A percentile compares a stretch with the other conserved stretches of the same genome.
These are phyloP conservation scores for Labeo calbasu DNA, from an alignment of 2,797 vertebrate genomes.

Conservation along the genomic window DNA sequence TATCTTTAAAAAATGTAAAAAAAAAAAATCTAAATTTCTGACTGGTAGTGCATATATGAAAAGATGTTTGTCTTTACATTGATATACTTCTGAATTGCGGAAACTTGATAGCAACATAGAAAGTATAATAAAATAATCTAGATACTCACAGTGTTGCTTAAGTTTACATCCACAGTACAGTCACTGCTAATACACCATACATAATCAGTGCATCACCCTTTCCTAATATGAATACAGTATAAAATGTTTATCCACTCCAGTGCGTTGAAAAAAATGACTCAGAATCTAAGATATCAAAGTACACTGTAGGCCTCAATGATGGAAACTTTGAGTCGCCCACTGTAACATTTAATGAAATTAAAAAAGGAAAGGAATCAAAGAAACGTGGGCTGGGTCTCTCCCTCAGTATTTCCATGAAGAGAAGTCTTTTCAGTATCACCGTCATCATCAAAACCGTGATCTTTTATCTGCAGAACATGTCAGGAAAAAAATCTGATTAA, in stretches of 20 bases:
- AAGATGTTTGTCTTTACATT: no score
- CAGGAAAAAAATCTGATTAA: slow-evolving; percentile 17
- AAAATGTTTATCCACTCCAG: not conserved
- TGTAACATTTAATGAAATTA: slow-evolving; percentile 66
- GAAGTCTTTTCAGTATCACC: not conserved
- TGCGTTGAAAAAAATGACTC: slow-evolving; percentile 59
- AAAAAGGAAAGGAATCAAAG: slow-evolving; percentile 57
- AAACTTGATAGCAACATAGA: not conserved
- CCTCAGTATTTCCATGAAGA: slow-evolving; percentile 77
- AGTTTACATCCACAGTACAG: not conserved
- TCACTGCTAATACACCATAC: not conserved
- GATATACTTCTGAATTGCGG: not conserved
- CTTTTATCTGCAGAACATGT: slow-evolving; percentile 26
- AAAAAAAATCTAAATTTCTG: no score
- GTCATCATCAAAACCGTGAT: slow-evolving; percentile 6
- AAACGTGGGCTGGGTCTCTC: slow-evolving; percentile 68
- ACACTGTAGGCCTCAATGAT: slow-evolving; percentile 64
- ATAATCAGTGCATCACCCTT: not conserved
- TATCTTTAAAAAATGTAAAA: no score
- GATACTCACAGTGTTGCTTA: not conserved
- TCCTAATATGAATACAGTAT: slow-evolving; percentile 13
- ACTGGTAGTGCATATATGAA: no score
- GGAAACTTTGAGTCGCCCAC: slow-evolving; percentile 78
- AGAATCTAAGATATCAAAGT: slow-evolving; percentile 58
- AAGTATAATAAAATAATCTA: not conserved